These are phyloP conservation scores for Diplosoma virens DNA, from an alignment of 23 tunicate genomes.

Conservation along the genomic window DNA sequence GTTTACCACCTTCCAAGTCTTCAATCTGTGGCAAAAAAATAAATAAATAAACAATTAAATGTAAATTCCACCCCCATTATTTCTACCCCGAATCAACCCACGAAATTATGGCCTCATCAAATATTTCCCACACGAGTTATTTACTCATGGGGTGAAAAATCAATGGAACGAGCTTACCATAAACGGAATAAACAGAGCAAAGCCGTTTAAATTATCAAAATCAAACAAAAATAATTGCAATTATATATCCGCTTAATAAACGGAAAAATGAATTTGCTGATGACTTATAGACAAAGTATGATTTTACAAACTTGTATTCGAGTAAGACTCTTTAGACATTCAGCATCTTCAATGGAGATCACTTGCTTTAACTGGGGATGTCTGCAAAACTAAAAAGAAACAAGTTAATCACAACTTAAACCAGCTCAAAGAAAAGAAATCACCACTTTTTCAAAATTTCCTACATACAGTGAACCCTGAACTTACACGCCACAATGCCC, in stretches of 20 bases:
- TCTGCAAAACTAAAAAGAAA: conserved; percentile 52
- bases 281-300: no score
- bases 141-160: no score
- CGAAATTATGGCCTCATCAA: not conserved
- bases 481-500: no score
- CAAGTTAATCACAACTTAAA: not conserved
- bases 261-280: no score
- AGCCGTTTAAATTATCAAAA: no score
- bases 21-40: conserved; percentile 34
- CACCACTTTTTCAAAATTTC: no score
- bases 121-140: no score
- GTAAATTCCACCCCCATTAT: not conserved
- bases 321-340: conserved; percentile 51
- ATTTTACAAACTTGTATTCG: conserved; percentile 60
- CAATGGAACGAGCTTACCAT: no score
- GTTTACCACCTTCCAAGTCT: conserved; percentile 71
- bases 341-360: conserved; percentile 64
- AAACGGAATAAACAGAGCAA: no score
- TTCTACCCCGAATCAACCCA: not conserved
- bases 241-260: no score
- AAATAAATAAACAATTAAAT: not conserved
- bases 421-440: not conserved
- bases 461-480: no score
- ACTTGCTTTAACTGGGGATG: conserved; percentile 79
- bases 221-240: no score